Evolutionary conservation across 23 tunicate species (phyloP).

Genomic region (Ascidia mentula): DNA sequence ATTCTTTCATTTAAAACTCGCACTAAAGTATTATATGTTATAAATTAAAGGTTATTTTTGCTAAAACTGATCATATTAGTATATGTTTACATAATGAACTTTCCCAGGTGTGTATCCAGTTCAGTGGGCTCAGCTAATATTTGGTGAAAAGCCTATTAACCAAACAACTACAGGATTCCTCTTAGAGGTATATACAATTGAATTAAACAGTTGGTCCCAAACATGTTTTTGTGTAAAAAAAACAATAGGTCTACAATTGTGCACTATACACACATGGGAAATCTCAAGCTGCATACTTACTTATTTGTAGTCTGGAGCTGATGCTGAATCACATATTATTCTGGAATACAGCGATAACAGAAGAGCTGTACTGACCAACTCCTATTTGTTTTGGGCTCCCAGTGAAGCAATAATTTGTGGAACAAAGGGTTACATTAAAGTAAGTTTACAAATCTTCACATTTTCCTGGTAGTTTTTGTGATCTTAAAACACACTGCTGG

Average conservation of each 20-base stretch:
- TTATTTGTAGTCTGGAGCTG: conserved; percentile 56
- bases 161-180: conserved; percentile 41
- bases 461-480: too few relatives aligned
- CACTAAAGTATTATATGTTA: not conserved
- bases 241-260: not conserved
- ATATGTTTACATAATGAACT: too few relatives aligned
- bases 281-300: not conserved
- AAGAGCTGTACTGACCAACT: conserved; percentile 49
- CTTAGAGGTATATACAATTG: conserved; percentile 9
- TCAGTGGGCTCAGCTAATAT: conserved; percentile 67
- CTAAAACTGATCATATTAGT: not conserved
- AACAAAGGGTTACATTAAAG: conserved; percentile 58
- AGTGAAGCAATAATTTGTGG: conserved; percentile 67
- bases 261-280: not conserved
- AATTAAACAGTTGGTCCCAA: not conserved
- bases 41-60: not conserved
- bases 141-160: conserved; percentile 53
- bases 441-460: not conserved
- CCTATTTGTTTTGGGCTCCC: conserved; percentile 18
- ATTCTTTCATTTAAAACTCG: too few relatives aligned
- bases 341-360: conserved; percentile 51
- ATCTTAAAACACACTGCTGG: too few relatives aligned
- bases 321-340: conserved; percentile 31
- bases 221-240: too few relatives aligned
- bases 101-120: conserved; percentile 32